Conservation (phyloP, 2,888 invertebrate genomes). For the Venusia cambrica region DNA sequence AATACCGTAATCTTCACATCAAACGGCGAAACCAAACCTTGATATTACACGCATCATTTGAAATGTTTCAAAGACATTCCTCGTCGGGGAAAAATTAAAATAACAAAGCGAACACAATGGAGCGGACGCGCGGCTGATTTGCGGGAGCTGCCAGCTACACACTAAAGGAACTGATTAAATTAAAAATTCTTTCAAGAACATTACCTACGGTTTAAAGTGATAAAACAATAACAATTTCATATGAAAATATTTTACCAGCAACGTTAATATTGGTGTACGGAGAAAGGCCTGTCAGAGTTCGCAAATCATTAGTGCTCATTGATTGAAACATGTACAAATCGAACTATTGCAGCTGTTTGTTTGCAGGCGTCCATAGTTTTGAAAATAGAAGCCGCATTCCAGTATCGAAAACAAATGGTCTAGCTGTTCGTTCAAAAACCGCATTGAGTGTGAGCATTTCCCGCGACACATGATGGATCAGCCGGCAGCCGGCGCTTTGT, state of each 20-base stretch:
- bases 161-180: conserved; percentile 51
- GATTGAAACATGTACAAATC: conserved; percentile 5
- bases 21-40: conserved; percentile 66
- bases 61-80: conserved; percentile 79
- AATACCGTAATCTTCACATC: conserved; percentile 75
- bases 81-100: conserved; percentile 71
- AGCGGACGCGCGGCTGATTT: conserved; percentile 50
- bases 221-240: conserved; percentile 1
- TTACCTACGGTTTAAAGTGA: conserved; percentile 23
- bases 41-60: conserved; percentile 79
- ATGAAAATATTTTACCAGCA: conserved; percentile 3
- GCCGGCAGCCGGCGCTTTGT: conserved; percentile 57
- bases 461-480: conserved; percentile 72
- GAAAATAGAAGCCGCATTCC: conserved; percentile 23
- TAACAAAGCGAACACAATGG: conserved; percentile 64
- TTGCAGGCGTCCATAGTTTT: conserved; percentile 20
- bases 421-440: conserved; percentile 25
- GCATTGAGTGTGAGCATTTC: conserved; percentile 21
- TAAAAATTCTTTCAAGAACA: conserved; percentile 59
- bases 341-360: conserved; percentile 17
- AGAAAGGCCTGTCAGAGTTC: no score
- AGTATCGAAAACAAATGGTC: conserved; percentile 23
- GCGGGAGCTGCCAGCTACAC: conserved; percentile 35
- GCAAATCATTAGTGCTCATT: no score
- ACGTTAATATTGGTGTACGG: no score